Conservation (phyloP, 1,140 invertebrate species). For the Dinoponera quadriceps region DNA sequence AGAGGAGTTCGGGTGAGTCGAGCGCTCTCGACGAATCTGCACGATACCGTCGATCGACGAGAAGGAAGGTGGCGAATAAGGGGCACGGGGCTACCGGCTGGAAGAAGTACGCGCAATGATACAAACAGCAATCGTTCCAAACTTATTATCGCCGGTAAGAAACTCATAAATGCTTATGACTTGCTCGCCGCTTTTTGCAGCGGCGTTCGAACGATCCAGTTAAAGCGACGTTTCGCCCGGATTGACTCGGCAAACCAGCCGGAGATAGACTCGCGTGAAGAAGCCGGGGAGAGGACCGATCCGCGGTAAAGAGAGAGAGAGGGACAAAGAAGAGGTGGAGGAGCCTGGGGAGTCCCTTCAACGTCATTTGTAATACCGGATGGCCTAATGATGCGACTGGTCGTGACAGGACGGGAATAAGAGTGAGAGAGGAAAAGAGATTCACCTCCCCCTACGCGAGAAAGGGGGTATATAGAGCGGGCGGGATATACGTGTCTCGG, state of each 20-base stretch:
- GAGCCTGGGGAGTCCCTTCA: slow-evolving; percentile 57
- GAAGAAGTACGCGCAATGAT: slow-evolving; percentile 56
- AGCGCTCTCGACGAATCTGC: background rate
- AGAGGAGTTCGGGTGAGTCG: too few relatives aligned
- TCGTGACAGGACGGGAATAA: slow-evolving; percentile 75
- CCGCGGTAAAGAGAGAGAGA: slow-evolving; percentile 5
- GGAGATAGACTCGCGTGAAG: slow-evolving; percentile 20
- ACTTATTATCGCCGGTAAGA: slow-evolving; percentile 76
- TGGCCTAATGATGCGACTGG: slow-evolving; percentile 77
- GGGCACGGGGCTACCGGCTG: background rate
- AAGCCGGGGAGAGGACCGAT: background rate
- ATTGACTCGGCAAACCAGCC: slow-evolving; percentile 44
- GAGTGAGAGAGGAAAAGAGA: slow-evolving; percentile 58
- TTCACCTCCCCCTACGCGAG: slow-evolving; percentile 29
- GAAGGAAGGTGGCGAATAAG: slow-evolving; percentile 37
- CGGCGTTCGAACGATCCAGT: slow-evolving; percentile 67
- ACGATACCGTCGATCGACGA: too few relatives aligned
- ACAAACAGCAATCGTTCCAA: slow-evolving; percentile 72
- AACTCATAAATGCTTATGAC: slow-evolving; percentile 78
- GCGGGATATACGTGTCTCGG: slow-evolving; percentile 4
- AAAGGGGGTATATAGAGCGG: slow-evolving; percentile 44
- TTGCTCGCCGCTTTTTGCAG: slow-evolving; percentile 68
- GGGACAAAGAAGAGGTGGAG: slow-evolving; percentile 40
- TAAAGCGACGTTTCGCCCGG: slow-evolving; percentile 60
- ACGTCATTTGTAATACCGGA: slow-evolving; percentile 78